Evolutionary conservation across 2,888 invertebrate genomes (phyloP).

Genomic region (Chalcosyrphus nemorum): DNA sequence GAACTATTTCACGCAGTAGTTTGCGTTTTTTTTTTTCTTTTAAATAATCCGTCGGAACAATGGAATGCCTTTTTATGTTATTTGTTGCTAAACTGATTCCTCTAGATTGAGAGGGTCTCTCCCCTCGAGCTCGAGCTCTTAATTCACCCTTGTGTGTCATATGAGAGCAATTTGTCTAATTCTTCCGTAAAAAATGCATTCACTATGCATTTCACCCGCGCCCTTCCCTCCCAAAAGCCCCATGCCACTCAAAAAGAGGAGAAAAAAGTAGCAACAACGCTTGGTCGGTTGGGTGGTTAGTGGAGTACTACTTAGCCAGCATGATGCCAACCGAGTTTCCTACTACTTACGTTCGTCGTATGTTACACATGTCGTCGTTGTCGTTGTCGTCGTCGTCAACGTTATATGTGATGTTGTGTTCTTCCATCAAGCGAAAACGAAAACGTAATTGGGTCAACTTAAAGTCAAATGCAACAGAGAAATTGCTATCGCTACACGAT

Average conservation of each 20-base stretch:
- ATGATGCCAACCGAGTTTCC: slow-evolving; percentile 39
- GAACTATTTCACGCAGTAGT: slow-evolving; percentile 51
- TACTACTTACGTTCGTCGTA: background rate
- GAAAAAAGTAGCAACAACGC: slow-evolving; percentile 36
- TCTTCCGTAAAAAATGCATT: slow-evolving; percentile 12
- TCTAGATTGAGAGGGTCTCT: slow-evolving; percentile 27
- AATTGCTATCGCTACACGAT: slow-evolving; percentile 42
- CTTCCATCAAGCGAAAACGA: slow-evolving; percentile 54
- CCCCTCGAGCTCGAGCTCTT: slow-evolving; percentile 5
- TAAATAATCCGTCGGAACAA: slow-evolving; percentile 45
- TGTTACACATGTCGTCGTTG: slow-evolving; percentile 45
- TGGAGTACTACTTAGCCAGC: slow-evolving; percentile 54
- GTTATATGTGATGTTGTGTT: slow-evolving; percentile 43
- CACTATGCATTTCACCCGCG: no score
- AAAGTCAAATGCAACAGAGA: slow-evolving; percentile 67
- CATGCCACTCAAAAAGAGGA: background rate
- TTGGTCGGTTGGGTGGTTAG: slow-evolving; percentile 50
- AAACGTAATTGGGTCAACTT: slow-evolving; percentile 71
- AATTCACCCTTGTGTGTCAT: slow-evolving; percentile 31
- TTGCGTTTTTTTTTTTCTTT: background rate
- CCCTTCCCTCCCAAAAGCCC: background rate
- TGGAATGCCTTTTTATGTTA: slow-evolving; percentile 14
- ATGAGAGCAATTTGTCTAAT: slow-evolving; percentile 7
- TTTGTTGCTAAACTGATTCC: slow-evolving; percentile 48
- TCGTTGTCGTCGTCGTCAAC: background rate